phyloP scores from a whole-genome alignment of 2,113 vertebrate genomes.

The Pedionomus torquatus region DNA sequence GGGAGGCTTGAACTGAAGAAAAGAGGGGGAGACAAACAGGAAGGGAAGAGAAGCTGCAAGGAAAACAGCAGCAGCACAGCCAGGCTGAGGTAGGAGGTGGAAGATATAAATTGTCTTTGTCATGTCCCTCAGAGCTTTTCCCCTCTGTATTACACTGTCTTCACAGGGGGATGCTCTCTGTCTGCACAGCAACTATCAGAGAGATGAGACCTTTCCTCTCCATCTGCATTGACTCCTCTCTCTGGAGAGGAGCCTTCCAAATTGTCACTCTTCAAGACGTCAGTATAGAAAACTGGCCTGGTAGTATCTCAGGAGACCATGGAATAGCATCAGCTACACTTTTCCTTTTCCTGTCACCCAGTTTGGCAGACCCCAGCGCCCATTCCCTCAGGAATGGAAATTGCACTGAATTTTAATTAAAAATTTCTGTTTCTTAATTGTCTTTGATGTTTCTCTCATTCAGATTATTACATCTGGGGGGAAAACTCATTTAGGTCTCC shows the following conservation, averaged over 20 bases:
- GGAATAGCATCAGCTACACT: background rate
- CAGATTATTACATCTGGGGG: background rate
- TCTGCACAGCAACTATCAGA: background rate
- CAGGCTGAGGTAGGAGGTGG: background rate
- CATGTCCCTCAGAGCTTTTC: background rate
- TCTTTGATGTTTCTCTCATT: background rate
- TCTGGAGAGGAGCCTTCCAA: background rate
- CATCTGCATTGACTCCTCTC: background rate
- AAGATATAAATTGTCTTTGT: background rate
- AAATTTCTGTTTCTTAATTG: background rate
- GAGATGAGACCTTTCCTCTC: background rate
- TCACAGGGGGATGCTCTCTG: background rate
- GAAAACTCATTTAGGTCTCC: background rate
- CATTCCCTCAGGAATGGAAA: background rate
- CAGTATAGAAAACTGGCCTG: background rate
- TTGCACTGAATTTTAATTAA: background rate
- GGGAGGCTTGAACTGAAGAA: background rate
- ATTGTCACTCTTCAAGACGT: background rate
- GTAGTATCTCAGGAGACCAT: background rate
- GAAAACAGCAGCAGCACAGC: background rate
- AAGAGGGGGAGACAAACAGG: background rate
- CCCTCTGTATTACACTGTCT: background rate
- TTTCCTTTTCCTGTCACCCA: background rate
- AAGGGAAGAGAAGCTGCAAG: background rate
- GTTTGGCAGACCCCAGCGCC: background rate